phyloP scores from a whole-genome alignment of 2,888 invertebrate genomes.

The Oxycera nigricornis region DNA sequence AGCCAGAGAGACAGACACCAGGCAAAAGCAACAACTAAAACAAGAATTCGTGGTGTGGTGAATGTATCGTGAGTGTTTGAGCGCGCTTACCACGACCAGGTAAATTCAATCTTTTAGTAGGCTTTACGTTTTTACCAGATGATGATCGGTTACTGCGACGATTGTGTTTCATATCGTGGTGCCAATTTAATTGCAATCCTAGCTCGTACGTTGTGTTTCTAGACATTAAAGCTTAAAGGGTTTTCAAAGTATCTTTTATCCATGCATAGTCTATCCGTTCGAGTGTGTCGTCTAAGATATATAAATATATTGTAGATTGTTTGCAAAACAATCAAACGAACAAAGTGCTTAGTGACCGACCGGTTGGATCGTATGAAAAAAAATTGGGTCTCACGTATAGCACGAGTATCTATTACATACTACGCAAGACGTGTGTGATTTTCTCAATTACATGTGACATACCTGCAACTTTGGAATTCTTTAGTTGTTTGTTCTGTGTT shows the following conservation, averaged over 20 bases:
- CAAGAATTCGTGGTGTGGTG: neutral
- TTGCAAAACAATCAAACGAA: neutral
- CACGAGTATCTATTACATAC: neutral
- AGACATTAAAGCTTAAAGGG: no score
- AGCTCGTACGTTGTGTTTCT: no score
- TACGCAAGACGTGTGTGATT: slow-evolving; percentile 20
- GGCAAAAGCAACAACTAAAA: slow-evolving; percentile 14
- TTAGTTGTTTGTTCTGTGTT: neutral
- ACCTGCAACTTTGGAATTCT: slow-evolving; percentile 1
- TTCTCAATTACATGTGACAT: slow-evolving; percentile 9
- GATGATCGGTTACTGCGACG: slow-evolving; percentile 3
- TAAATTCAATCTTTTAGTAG: slow-evolving; percentile 33
- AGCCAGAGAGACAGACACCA: no score
- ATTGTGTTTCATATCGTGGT: neutral
- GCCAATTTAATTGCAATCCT: neutral
- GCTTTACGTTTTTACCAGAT: slow-evolving; percentile 34
- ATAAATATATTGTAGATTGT: no score
- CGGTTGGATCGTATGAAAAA: slow-evolving; percentile 9
- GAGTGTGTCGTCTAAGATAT: neutral
- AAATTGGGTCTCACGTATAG: neutral
- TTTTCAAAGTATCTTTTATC: neutral
- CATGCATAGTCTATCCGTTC: neutral
- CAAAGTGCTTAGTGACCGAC: neutral
- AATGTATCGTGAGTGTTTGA: neutral
- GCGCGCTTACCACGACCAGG: neutral